Percentiles rank a stretch among this genome's conserved stretches.
Conservation (phyloP, 2,797 vertebrate genomes). For the Typhlichthys subterraneus region DNA sequence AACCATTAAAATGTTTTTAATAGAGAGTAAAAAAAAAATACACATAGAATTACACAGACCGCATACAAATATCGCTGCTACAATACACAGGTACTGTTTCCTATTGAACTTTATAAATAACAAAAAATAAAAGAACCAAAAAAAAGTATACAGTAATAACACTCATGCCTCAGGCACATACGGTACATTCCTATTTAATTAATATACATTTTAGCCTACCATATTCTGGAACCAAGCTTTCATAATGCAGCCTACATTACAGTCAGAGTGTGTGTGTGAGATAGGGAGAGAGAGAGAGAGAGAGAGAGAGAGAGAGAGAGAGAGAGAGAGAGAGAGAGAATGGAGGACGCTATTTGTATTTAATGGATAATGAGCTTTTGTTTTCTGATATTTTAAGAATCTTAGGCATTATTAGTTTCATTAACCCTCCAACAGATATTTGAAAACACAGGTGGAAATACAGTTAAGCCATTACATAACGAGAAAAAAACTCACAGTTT, state of each 20-base stretch:
- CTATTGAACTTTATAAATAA: conserved; percentile 74
- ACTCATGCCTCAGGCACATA: conserved; percentile 37
- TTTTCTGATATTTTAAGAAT: conserved; percentile 15
- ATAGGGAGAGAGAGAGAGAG: too few relatives aligned
- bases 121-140: conserved; percentile 22
- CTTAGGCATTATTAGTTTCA: conserved; percentile 24
- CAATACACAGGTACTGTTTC: conserved; percentile 62
- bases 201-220: conserved; percentile 12
- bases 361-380: conserved; percentile 25
- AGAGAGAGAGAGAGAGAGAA: not conserved
- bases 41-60: conserved; percentile 70
- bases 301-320: not conserved
- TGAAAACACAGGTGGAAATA: conserved; percentile 32
- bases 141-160: conserved; percentile 66
- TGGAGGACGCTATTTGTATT: not conserved
- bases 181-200: conserved; percentile 34
- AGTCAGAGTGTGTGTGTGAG: not conserved
- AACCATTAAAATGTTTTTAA: conserved; percentile 66
- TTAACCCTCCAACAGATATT: conserved; percentile 12
- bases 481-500: conserved; percentile 56
- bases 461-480: conserved; percentile 42
- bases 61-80: conserved; percentile 54
- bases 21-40: conserved; percentile 65
- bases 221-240: too few relatives aligned
- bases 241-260: too few relatives aligned